Evolutionary conservation across 2,797 vertebrate genomes (phyloP), one percentile per base, ranked within the genome.

Genomic region (Miichthys miiuy): DNA sequence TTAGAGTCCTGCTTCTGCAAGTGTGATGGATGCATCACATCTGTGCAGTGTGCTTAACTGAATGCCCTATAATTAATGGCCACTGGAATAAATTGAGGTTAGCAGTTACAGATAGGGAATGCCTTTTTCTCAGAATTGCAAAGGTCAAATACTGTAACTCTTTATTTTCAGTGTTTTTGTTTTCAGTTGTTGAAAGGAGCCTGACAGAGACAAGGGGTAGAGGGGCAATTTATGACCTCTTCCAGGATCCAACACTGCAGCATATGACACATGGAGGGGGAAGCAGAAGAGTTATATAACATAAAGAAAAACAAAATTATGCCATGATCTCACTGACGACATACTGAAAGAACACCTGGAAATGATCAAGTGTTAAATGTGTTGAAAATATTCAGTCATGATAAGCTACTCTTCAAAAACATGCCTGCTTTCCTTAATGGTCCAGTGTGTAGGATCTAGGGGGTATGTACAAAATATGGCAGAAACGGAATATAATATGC

Each of bases 11-110:
- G 18, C 52, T 25, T 75, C 42, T 67, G 10, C 21, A 55, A 56
- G 38, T 75, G 61, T 83, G 80, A 88, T 66, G 64, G 55, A 91
- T 86, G 75, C 57, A 66, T 81, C 75, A 69, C 84, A 91, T 91
- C 80, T 90, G 83, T 64, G 34, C 67, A 44, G 25, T 64, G 20
- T 21, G 34, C 38, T 73, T 54, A 44, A 17, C 34, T 58, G 63
- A 77, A 21, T 44, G 3, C 27, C n/a, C 25, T 17, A 11, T 58
- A 79, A 91, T 87, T 56, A 82, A 87, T 78, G 63, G 48, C 62
- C 55, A 34, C 50, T 42, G 70, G 34, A 58, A 63, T 72, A 57
- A 72, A 9, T 27, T 52, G 57, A 72, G 42, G 57, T 87, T 79
- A 68, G 67, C 13, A 52, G 54, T 75, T 79, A 67, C 57, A 63